Evolutionary conservation across 2,113 vertebrate genomes (phyloP), one percentile per base, ranked within the genome.

Genomic region (Rhinogobius similis): DNA sequence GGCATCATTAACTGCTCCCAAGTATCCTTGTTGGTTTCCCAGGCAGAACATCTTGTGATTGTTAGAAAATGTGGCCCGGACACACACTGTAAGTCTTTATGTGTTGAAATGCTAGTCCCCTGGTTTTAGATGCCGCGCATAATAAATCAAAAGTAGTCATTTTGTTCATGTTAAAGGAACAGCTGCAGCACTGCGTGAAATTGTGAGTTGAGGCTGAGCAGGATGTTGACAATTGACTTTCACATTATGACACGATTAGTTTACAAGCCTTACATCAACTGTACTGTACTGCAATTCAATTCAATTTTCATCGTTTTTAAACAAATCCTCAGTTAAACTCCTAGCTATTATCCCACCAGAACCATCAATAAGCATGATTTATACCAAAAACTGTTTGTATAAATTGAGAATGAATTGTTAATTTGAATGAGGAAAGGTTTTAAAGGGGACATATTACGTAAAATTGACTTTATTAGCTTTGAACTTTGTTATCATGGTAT

Each of bases 301-400:
- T 59, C 27, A 32, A 18, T 8, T 32, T n/a, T 36, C 29, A 58
- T 3, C 18, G 14, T 24, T 16, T 27, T 26, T 48, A 27, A 32
- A n/a, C 26, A 59, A 20, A 36, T 20, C 27, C 27, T 16, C 6
- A 9, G 16, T 36, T 20, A 61, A 20, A 4, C 16, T 7, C 14
- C 16, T 32, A 61, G 11, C 52, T 21, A 27, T 41, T 21, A 65
- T 70, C 58, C 36, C 11, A 18, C 68, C 59, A 59, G 81, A 86
- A 77, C 81, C 26, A 62, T 81, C 73, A 63, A 80, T 65, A 82
- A 62, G 82, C 86, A 78, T 89, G 85, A 82, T 87, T 87, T 87
- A 92, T 82, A 62, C 44, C 69, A 90, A 87, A 83, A 88, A 83
- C 87, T 1, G 14, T 55, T 27, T 56, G 3, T 27, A 24, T 12